Evolutionary conservation across 2,113 vertebrate genomes (phyloP), one percentile per base, ranked within the genome.

Genomic region (Chlorodrepanis virens): DNA sequence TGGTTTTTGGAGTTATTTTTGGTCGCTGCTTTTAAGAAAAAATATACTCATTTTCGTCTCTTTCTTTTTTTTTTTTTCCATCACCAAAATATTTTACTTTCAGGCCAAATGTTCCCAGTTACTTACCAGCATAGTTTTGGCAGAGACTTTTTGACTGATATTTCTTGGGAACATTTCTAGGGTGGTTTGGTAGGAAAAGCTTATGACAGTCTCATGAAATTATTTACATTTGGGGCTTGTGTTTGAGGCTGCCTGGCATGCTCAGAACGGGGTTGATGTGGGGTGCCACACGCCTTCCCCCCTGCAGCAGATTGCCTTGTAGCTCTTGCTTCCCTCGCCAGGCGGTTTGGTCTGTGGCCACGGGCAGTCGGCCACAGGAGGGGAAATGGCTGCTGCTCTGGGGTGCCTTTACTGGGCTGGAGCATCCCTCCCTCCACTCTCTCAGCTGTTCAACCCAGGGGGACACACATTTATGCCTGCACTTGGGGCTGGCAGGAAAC

Each of bases 141-240:
- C 91, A 87, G 80, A 61, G 76, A n/a, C 35, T 56, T 89, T 80
- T 92, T 74, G 52, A 84, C 29, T 95, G 79, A 63, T 78, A 71
- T 63, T 94, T 93, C 80, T 87, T 64, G 76, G 83, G 89, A 97
- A 87, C 10, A 3, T 70, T 92, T 90, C 83, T 92, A 12, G 2
- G 35, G 71, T 81, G 79, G 93, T 93, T 96, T 94, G 33, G 83
- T 96, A 95, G 90, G 93, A 97, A 95, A 94, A 96, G 89, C 89
- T 95, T 92, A 89, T 86, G 83, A 90, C 86, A 86, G 80, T 74
- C 86, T 93, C 56, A 90, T 63, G 86, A 86, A 93, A 68, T 92
- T 83, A 90, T 80, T 94, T 92, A 61, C 5, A 5, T 92, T 83
- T 61, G 42, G 40, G 40, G 44, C 42, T 95, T 77, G 75, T 9